A percentile compares a stretch with the other conserved stretches of the same genome.
Evolutionary conservation across 2,797 vertebrate species (phyloP).

Genomic region (Vespertilio murinus): DNA sequence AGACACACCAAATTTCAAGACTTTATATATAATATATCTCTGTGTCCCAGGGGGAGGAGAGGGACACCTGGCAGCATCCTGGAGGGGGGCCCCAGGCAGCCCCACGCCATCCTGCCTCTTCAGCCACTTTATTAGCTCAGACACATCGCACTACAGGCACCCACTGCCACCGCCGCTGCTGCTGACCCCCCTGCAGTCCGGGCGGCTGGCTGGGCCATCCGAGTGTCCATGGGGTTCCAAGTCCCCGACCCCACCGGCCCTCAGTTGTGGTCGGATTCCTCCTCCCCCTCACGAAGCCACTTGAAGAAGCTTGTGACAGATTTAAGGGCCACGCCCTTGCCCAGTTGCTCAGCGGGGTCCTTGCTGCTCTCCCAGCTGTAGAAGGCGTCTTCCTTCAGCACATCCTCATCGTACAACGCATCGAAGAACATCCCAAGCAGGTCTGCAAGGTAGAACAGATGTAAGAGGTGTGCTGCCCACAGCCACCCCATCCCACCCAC

Average conservation of each 20-base stretch:
- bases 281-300: conserved; percentile 96
- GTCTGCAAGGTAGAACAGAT: conserved; percentile 82
- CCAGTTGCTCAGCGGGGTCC: conserved; percentile 94
- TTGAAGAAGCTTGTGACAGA: conserved; percentile 98
- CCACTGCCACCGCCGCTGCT: conserved; percentile 54
- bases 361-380: conserved; percentile 98
- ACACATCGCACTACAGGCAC: conserved; percentile 78
- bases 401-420: conserved; percentile 95
- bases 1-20: conserved; percentile 78
- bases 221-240: conserved; percentile 68
- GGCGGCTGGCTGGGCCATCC: conserved; percentile 69
- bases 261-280: conserved; percentile 97
- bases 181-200: conserved; percentile 67
- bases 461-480: conserved; percentile 20
- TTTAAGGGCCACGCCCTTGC: conserved; percentile 97
- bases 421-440: conserved; percentile 97
- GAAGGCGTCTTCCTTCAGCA: conserved; percentile 97
- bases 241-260: conserved; percentile 76
- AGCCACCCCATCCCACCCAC: neutral
- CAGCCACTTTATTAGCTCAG: conserved; percentile 81
- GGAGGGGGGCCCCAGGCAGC: conserved; percentile 72
- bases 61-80: conserved; percentile 73
- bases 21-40: conserved; percentile 82
- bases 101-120: conserved; percentile 77
- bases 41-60: conserved; percentile 71